These are phyloP conservation scores for Brachyptera risi DNA, from an alignment of 2,888 invertebrate genomes.

Conservation along the genomic window DNA sequence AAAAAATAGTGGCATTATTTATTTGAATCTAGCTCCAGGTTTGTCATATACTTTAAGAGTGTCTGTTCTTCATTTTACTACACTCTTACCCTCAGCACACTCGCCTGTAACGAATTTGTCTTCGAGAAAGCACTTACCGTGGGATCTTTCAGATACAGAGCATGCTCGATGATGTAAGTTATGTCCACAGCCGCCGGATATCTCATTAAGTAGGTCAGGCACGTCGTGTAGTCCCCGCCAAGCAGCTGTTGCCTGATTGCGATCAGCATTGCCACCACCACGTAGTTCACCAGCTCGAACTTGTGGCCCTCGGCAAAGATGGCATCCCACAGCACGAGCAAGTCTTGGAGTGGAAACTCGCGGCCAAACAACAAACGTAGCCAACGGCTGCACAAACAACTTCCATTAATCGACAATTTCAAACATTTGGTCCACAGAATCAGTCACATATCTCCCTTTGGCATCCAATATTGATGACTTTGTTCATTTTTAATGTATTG, in stretches of 20 bases:
- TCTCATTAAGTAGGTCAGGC: constrained; percentile 62
- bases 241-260: constrained; percentile 62
- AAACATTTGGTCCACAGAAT: too few species aligned
- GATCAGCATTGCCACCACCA: constrained; percentile 73
- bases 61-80: too few species aligned
- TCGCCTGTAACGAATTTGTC: too few species aligned
- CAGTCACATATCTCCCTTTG: too few species aligned
- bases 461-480: too few species aligned
- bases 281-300: constrained; percentile 57
- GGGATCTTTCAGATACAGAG: constrained; percentile 51
- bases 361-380: constrained; percentile 76
- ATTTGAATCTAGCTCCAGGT: too few species aligned
- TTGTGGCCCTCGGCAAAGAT: constrained; percentile 66
- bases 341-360: constrained; percentile 73
- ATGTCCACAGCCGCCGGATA: constrained; percentile 63
- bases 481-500: too few species aligned
- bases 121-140: constrained; percentile 40
- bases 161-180: constrained; percentile 57
- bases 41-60: too few species aligned
- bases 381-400: constrained; percentile 62
- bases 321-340: constrained; percentile 78
- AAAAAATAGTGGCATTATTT: too few species aligned
- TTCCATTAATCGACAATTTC: neutral
- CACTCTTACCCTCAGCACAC: too few species aligned
- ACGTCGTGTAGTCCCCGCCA: constrained; percentile 59